Evolutionary conservation across 2,113 vertebrate genomes (phyloP).

Genomic region (Hemicordylus capensis): DNA sequence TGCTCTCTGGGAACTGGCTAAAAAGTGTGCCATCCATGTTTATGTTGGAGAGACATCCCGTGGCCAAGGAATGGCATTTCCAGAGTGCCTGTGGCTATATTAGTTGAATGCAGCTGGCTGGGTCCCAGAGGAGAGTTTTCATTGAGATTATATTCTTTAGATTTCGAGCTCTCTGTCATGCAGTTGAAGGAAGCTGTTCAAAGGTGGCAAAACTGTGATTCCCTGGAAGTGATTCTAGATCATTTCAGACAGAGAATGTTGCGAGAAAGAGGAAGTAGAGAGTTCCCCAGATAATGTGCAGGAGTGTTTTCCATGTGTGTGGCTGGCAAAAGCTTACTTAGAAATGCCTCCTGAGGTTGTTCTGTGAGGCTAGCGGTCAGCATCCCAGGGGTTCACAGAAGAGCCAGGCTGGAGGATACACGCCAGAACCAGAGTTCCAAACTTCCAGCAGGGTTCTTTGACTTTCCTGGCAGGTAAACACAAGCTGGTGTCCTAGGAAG

Average conservation of each 20-base stretch:
- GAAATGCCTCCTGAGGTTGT: background rate
- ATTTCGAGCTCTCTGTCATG: background rate
- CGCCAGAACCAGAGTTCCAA: background rate
- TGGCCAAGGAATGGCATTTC: background rate
- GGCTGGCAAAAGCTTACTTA: background rate
- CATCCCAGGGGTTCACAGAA: background rate
- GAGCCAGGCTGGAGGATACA: too few relatives aligned
- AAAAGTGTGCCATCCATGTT: background rate
- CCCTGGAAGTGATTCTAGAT: background rate
- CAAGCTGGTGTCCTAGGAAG: too few relatives aligned
- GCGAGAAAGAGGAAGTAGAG: background rate
- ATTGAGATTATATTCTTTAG: background rate
- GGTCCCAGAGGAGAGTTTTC: background rate
- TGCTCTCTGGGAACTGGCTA: too few relatives aligned
- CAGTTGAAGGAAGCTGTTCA: background rate
- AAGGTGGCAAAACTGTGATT: background rate
- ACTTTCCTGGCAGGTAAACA: background rate
- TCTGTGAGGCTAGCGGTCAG: background rate
- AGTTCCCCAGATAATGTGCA: background rate
- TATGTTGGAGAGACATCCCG: background rate
- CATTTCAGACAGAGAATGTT: background rate
- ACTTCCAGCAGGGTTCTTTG: background rate
- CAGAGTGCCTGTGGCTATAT: background rate
- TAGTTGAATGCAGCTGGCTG: accelerated
- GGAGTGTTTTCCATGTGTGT: background rate